Evolutionary conservation across 2,113 vertebrate species (phyloP).

Genomic region (Saccopteryx leptura): DNA sequence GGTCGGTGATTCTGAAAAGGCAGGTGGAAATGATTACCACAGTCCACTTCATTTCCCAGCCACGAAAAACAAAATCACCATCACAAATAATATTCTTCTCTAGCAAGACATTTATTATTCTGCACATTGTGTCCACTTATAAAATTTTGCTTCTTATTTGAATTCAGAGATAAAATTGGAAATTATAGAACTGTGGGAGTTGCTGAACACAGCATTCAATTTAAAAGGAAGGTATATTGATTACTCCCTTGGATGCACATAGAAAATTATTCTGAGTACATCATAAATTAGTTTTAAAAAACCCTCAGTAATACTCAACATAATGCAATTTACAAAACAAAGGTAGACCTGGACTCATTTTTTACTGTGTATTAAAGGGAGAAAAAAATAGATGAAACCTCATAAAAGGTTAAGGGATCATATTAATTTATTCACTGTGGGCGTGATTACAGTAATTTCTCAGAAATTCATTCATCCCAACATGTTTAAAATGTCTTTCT

Average conservation of each 20-base stretch:
- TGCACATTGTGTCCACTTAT: not conserved
- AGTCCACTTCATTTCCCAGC: not conserved
- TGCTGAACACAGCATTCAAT: conserved; percentile 31
- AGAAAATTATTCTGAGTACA: not conserved
- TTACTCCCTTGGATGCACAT: conserved; percentile 49
- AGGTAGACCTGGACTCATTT: not conserved
- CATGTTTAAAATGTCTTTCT: conserved; percentile 14
- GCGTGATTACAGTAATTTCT: conserved; percentile 40
- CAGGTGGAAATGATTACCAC: not conserved
- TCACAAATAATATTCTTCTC: not conserved
- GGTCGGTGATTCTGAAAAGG: not conserved
- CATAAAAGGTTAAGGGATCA: not conserved
- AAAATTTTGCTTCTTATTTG: conserved; percentile 38
- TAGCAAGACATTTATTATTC: not conserved
- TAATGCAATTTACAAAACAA: conserved; percentile 52
- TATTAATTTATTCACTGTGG: conserved; percentile 30
- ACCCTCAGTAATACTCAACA: conserved; percentile 20
- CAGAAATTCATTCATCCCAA: not conserved
- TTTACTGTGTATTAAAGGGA: conserved; percentile 10
- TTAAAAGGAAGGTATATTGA: conserved; percentile 54
- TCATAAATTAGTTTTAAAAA: conserved; percentile 50
- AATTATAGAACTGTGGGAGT: conserved; percentile 56
- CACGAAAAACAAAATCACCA: not conserved
- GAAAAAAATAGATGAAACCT: conserved; percentile 7
- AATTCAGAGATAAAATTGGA: conserved; percentile 67